Percentiles rank a stretch among this genome's conserved stretches.
Conservation (phyloP, 1,140 invertebrate genomes). For the Aricia agestis region DNA sequence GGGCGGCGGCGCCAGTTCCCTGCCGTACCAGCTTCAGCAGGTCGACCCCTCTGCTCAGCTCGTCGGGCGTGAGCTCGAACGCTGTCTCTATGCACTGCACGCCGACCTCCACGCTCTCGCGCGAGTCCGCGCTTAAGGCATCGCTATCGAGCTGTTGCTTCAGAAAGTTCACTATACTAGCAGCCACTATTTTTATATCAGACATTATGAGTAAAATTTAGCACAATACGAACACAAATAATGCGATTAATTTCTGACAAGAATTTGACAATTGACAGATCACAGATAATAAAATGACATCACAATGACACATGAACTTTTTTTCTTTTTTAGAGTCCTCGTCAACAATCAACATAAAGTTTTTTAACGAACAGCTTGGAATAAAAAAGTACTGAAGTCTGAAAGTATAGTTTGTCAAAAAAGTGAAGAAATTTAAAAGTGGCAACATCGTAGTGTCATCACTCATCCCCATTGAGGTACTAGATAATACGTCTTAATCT, state of each 20-base stretch:
- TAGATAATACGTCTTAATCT: too few species aligned
- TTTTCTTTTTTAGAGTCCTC: too few species aligned
- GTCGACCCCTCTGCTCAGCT: constrained; percentile 62
- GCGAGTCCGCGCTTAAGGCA: constrained; percentile 77
- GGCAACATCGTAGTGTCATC: too few species aligned
- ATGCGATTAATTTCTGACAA: constrained; percentile 2
- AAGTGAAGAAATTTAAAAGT: too few species aligned
- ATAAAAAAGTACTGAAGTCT: too few species aligned
- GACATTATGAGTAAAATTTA: constrained; percentile 47
- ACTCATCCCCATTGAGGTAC: too few species aligned
- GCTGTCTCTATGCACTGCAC: constrained; percentile 91
- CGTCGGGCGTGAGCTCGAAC: constrained; percentile 79
- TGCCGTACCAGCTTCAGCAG: constrained; percentile 71
- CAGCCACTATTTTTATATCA: constrained; percentile 65
- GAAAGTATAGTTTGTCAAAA: too few species aligned
- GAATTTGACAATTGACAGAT: background rate
- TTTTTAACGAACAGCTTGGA: too few species aligned
- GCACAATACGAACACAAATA: constrained; percentile 10
- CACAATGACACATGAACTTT: background rate
- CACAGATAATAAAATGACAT: background rate
- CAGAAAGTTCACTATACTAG: constrained; percentile 68
- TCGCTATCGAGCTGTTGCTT: constrained; percentile 62
- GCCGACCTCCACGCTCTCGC: constrained; percentile 87
- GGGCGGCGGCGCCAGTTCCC: constrained; percentile 31
- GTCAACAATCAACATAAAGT: too few species aligned